Conservation (phyloP, 1,140 invertebrate genomes). For the Rhopalosiphum maidis region DNA sequence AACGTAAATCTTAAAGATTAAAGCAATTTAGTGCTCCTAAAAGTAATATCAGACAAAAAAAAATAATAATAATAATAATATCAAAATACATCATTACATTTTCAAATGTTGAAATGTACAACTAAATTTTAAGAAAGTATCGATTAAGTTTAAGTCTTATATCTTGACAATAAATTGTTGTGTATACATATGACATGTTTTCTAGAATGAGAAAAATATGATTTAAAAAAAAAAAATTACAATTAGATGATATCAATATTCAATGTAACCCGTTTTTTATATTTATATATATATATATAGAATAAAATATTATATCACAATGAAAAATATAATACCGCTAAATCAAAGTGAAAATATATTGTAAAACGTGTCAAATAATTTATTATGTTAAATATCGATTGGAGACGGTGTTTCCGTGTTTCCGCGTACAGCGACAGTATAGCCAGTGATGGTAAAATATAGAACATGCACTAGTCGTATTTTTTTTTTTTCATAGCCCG, state of each 20-base stretch:
- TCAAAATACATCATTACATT: background rate
- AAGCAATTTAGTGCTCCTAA: too few relatives aligned
- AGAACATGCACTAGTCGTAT: background rate
- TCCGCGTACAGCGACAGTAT: background rate
- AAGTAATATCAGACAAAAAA: too few relatives aligned
- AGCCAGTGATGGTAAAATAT: background rate
- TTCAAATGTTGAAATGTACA: background rate
- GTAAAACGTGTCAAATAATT: slow-evolving; percentile 21
- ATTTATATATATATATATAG: background rate
- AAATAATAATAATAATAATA: too few relatives aligned
- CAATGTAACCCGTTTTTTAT: background rate
- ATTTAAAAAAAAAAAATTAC: background rate
- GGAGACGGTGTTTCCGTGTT: background rate
- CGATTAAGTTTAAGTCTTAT: background rate
- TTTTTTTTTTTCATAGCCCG: background rate
- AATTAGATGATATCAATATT: background rate
- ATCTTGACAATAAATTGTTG: background rate
- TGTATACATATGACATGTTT: background rate
- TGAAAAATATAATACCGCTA: background rate
- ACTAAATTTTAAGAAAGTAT: background rate
- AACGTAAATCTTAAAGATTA: too few relatives aligned
- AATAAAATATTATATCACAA: background rate
- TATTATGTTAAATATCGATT: slow-evolving; percentile 18
- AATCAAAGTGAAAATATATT: background rate
- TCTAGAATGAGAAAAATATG: background rate